Evolutionary conservation across 2,888 invertebrate genomes (phyloP), one percentile per base, ranked within the genome.

Genomic region (Athrips mouffetella): DNA sequence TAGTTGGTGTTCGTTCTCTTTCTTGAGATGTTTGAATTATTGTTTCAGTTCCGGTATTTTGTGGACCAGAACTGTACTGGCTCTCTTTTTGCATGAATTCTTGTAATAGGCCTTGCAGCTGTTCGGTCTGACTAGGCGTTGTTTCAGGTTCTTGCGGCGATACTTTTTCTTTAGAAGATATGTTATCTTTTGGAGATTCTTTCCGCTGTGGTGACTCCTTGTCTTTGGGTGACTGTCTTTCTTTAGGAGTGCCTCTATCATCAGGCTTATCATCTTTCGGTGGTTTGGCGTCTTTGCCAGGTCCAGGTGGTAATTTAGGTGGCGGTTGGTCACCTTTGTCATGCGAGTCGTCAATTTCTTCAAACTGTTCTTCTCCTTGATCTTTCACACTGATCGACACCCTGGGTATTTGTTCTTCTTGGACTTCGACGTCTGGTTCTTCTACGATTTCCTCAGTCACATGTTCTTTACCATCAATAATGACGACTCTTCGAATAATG

Each of bases 391-490:
- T 93, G 31, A 94, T 93, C 50, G 92, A 92, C 11, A 94, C 91
- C 59, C 92, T 88, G 0, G 94, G 94, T 59, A 93, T 91, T 60
- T 92, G 91, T 75, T 95, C 92, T 69, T 93, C 93, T 25, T 90
- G 90, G 7, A 93, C 88, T 78, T 94, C 93, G 3, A 94, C 84
- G 71, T 94, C 96, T 0, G 96, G 96, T 73, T 96, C 96, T 67
- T 96, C 96, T 35, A 96, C 89, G 0, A 96, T 80, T 81, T 96
- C 96, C 76, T 96, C 96, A 5, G 93, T 93, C 0, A 94, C 91
- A 52, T 93, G 93, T 80, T 96, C 96, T 77, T 94, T 94, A 0
- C 96, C 96, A 70, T 96, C 93, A 50, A 96, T 91, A 3, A 95
- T 92, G 0, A 93, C 93, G 2, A 94, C 91, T 57, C 92, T 91